phyloP scores from a whole-genome alignment of 2,113 vertebrate species.

The Sclerurus mexicanus region DNA sequence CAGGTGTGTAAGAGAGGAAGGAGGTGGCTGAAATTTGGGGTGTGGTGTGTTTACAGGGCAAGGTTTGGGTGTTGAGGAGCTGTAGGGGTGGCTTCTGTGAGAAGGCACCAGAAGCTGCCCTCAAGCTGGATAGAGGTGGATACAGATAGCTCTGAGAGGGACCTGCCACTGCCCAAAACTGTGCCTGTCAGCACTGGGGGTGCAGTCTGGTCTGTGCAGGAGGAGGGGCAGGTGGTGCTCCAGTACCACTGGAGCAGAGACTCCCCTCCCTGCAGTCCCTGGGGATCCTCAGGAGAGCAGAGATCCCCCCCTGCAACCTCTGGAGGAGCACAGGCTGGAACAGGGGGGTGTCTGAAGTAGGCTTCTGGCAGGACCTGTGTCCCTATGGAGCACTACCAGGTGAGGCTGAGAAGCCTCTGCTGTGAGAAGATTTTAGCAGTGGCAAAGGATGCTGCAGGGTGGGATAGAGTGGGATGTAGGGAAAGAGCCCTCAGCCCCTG shows the following conservation, averaged over 20 bases:
- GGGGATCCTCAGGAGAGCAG: not conserved
- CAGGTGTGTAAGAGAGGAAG: not conserved
- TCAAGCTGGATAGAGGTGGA: fast-evolving
- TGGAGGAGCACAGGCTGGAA: too few relatives aligned
- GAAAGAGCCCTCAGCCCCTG: fast-evolving
- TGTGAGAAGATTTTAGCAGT: not conserved
- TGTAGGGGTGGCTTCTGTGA: not conserved
- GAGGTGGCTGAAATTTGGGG: not conserved
- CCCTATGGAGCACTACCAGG: too few relatives aligned
- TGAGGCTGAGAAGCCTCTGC: too few relatives aligned
- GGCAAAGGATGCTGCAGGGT: too few relatives aligned
- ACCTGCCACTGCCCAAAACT: not conserved
- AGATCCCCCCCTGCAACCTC: too few relatives aligned
- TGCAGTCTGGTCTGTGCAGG: not conserved
- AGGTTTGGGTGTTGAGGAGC: not conserved
- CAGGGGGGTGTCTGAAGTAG: too few relatives aligned
- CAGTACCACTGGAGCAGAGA: not conserved
- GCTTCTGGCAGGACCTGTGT: too few relatives aligned
- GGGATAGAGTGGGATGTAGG: too few relatives aligned
- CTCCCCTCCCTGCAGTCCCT: too few relatives aligned
- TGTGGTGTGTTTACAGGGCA: not conserved
- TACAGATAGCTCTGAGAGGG: not conserved
- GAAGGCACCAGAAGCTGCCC: not conserved
- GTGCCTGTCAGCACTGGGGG: fast-evolving
- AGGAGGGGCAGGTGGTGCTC: not conserved